phyloP scores from a whole-genome alignment of 2,888 invertebrate species.

The Sussaba pulchella region DNA sequence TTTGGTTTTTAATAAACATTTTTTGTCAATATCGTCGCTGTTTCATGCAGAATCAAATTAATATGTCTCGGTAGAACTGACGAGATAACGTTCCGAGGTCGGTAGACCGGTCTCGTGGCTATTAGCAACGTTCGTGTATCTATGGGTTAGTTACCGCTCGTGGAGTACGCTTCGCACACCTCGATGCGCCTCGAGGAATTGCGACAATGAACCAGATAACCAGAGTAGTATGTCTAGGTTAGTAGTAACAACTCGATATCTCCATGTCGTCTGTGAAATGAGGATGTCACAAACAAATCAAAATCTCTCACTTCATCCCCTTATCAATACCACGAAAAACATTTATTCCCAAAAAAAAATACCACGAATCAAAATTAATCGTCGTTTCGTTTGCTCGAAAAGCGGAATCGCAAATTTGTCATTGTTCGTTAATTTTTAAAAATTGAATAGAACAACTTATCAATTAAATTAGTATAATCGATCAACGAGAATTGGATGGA shows the following conservation, averaged over 20 bases:
- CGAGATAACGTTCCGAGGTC: conserved; percentile 42
- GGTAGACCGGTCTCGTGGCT: conserved; percentile 59
- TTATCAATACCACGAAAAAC: neutral
- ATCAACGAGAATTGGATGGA: too few relatives aligned
- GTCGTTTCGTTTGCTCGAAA: too few relatives aligned
- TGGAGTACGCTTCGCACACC: conserved; percentile 5
- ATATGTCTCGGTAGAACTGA: conserved; percentile 13
- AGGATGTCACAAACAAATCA: conserved; percentile 73
- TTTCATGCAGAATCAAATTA: too few relatives aligned
- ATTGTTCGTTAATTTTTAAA: neutral
- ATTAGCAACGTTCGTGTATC: conserved; percentile 23
- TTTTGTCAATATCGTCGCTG: neutral
- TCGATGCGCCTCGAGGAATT: conserved; percentile 62
- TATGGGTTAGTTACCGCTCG: conserved; percentile 42
- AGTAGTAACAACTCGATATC: conserved; percentile 78
- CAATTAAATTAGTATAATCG: too few relatives aligned
- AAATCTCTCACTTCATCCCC: conserved; percentile 68
- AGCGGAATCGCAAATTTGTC: too few relatives aligned
- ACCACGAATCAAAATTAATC: neutral
- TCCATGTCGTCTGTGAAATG: conserved; percentile 72
- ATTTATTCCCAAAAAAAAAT: neutral
- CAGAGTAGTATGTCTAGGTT: conserved; percentile 79
- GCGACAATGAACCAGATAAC: conserved; percentile 82
- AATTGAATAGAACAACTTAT: too few relatives aligned
- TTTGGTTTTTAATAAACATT: conserved; percentile 12